Base-by-base conservation (phyloP, 1,140 invertebrate species). In the Armadillidium nasatum region DNA sequence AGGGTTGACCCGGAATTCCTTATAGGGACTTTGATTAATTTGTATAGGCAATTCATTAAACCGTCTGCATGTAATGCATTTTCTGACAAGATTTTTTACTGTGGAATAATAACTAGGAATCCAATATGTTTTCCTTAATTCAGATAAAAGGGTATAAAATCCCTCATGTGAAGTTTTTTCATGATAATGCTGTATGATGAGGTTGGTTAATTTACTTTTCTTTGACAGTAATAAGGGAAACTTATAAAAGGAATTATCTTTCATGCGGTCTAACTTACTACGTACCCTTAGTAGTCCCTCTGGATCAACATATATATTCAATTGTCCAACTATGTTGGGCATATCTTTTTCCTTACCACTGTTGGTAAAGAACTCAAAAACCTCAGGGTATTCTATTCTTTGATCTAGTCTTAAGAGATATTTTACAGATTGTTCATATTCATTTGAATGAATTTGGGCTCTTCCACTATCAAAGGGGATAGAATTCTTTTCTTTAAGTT, bases 1-100 rank as follows among this genome's bases (percentile, higher is more conserved):
- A 73, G 72, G 72, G 11, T 46, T 21, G 4, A 50, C 9, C 11
- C 44, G 3, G 4, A 46, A 73, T 11, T 73, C 72, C 0, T 10
- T 0, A 19, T 73, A 73, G 6, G 72, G 21, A 21, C 44, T 73
- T 73, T 73, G 33, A 19, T 73, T 50, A 0, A 73, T 11, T 73
- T 73, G 46, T 10, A 73, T 46, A 0, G 44, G 43, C 15, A 23
- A 7, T 23, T 73, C 44, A 13, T 73, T 73, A n/a, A 73, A 45
- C n/a, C 72, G 43, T 3, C 44, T 50, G 46, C 46, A 73, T 7
- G 11, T 23, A 10, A 46, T 23, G 45, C 72, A 73, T 19, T n/a
- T 15, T 11, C n/a, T 50, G 4, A 73, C 3, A 13, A 73, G 0
- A 9, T 46, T 72, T 7, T 23, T 13, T 10, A 19, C 43, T 22